These are phyloP conservation scores for Platichthys stellatus DNA, from an alignment of 2,113 vertebrate genomes.

Conservation along the genomic window DNA sequence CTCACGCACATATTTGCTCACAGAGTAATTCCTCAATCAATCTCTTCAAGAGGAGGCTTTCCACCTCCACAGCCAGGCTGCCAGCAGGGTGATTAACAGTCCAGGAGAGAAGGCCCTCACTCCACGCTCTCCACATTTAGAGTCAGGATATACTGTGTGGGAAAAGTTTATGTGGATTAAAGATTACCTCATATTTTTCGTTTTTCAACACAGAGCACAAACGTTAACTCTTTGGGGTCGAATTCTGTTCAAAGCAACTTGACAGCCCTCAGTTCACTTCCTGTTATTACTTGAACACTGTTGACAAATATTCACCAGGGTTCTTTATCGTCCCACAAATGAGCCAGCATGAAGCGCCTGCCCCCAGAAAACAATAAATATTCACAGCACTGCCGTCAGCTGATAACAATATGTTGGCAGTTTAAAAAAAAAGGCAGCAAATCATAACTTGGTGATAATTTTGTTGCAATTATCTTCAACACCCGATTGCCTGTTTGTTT, in stretches of 20 bases:
- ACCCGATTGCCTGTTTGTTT: slow-evolving; percentile 38
- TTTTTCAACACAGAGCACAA: too few relatives aligned
- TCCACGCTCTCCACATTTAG: slow-evolving; percentile 7
- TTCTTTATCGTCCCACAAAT: not conserved
- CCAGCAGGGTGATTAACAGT: slow-evolving; percentile 30
- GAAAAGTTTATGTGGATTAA: slow-evolving; percentile 9
- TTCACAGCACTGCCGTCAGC: not conserved
- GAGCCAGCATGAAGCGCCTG: not conserved
- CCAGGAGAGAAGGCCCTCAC: not conserved
- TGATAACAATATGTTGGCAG: not conserved
- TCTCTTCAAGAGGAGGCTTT: slow-evolving; percentile 34
- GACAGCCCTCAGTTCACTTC: not conserved
- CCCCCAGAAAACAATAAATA: slow-evolving; percentile 5
- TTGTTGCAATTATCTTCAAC: slow-evolving; percentile 45
- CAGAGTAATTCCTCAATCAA: slow-evolving; percentile 51
- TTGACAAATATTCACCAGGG: not conserved
- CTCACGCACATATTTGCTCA: slow-evolving; percentile 21
- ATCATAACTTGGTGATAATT: slow-evolving; percentile 29
- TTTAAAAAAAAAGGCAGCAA: not conserved
- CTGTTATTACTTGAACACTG: not conserved
- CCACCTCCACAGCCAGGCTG: slow-evolving; percentile 37
- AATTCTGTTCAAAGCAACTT: not conserved
- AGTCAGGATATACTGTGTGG: slow-evolving; percentile 23
- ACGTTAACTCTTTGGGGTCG: not conserved
- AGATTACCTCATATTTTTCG: not conserved